phyloP scores from a whole-genome alignment of 2,888 invertebrate species.

The Timema cristinae region DNA sequence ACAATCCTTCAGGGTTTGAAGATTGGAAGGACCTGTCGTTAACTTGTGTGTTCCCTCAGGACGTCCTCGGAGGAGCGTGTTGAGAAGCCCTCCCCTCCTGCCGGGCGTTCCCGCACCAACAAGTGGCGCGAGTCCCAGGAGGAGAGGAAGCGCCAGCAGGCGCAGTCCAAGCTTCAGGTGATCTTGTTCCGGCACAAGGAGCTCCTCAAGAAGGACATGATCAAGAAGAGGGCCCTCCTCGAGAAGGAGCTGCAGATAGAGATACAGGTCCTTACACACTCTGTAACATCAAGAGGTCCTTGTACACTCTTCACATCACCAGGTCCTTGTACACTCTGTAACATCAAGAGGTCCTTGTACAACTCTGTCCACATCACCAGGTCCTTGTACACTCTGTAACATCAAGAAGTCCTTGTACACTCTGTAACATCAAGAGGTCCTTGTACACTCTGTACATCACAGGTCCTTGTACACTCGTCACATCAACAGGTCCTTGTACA shows the following conservation, averaged over 20 bases:
- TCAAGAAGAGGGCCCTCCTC: slow-evolving; percentile 81
- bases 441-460: too few relatives aligned
- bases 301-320: too few relatives aligned
- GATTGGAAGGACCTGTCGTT: neutral
- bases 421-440: too few relatives aligned
- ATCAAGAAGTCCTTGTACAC: too few relatives aligned
- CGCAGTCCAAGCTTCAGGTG: slow-evolving; percentile 61
- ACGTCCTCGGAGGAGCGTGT: slow-evolving; percentile 17
- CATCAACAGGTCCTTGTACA: too few relatives aligned
- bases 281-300: too few relatives aligned
- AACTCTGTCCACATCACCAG: too few relatives aligned
- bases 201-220: slow-evolving; percentile 86
- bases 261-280: slow-evolving; percentile 61
- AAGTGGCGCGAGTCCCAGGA: slow-evolving; percentile 48
- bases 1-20: too few relatives aligned
- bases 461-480: too few relatives aligned
- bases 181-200: slow-evolving; percentile 85
- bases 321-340: too few relatives aligned
- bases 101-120: slow-evolving; percentile 38
- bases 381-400: too few relatives aligned
- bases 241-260: slow-evolving; percentile 87
- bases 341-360: too few relatives aligned
- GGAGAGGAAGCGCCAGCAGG: slow-evolving; percentile 52
- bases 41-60: neutral
- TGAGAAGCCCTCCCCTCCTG: slow-evolving; percentile 19